Evolutionary conservation across 2,888 invertebrate genomes (phyloP), one percentile per base, ranked within the genome.

Genomic region (Pherbina coryleti): DNA sequence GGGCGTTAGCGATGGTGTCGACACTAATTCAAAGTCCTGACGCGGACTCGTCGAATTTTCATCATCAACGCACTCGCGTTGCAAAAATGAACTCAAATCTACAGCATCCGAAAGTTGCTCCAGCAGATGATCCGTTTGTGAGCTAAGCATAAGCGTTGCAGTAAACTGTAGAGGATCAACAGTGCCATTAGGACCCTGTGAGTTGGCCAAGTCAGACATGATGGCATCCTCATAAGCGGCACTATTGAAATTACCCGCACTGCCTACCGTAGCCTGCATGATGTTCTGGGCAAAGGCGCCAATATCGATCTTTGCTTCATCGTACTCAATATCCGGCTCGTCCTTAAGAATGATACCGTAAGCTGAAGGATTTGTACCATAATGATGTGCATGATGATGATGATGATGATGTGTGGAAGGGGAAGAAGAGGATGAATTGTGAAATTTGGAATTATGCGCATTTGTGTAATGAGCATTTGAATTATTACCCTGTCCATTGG

Each of bases 141-240:
- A 93, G 67, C 94, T 93, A 86, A 96, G 95, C 72, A 95, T 95
- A 75, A 96, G 88, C 0, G 95, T 95, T 3, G 95, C 95, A 9
- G 94, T 94, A 87, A 96, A 96, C 84, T 95, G 96, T 70, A 95
- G 91, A 44, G 95, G 95, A 89, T 96, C 96, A 55, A 95, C 95
- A 1, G 94, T 93, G 1, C 86, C 86, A 60, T 84, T 85, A 1
- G 85, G 83, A 53, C 86, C 85, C 64, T 84, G 86, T 0, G 84
- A 82, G 55, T 82, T 82, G 49, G 94, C 94, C 91, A 95, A 93
- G 86, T 95, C 95, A 17, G 95, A 95, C 92, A 96, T 96, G 92
- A 96, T 95, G 7, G 95, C 93, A 83, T 95, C 95, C 62, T 94
- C 94, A 84, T 95, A 95, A 9, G 82, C 86, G 91, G 92, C 88